Conservation (phyloP, 2,888 invertebrate genomes). For the Thyatira batis region DNA sequence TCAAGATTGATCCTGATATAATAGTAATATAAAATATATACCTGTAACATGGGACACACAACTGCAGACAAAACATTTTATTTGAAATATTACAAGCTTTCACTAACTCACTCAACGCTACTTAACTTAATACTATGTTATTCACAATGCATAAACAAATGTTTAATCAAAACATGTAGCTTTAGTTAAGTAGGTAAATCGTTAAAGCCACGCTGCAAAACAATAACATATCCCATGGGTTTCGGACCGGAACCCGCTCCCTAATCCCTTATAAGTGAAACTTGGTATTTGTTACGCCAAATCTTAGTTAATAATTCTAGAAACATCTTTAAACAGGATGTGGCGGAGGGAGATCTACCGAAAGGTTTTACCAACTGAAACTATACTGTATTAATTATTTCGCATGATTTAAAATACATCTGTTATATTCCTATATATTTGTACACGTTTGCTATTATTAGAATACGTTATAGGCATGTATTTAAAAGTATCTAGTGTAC, state of each 20-base stretch:
- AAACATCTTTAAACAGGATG: constrained; percentile 80
- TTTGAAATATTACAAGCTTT: no score
- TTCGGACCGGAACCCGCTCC: constrained; percentile 70
- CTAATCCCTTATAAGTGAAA: constrained; percentile 64
- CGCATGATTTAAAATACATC: background rate
- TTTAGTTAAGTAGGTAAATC: constrained; percentile 2
- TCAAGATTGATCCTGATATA: no score
- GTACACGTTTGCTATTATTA: background rate
- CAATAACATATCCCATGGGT: constrained; percentile 66
- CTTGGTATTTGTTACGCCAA: constrained; percentile 71
- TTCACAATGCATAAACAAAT: background rate
- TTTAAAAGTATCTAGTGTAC: no score
- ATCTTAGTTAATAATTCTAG: constrained; percentile 82
- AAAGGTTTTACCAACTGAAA: constrained; percentile 40
- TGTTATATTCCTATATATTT: background rate
- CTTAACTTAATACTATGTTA: background rate
- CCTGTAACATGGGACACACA: no score
- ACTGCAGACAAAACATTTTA: no score
- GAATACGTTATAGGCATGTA: background rate
- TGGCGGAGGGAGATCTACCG: constrained; percentile 53
- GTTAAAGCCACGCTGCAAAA: constrained; percentile 30
- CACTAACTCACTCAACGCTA: no score
- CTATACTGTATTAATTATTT: constrained; percentile 24
- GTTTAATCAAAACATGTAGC: background rate
- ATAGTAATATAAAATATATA: no score